These are phyloP conservation scores for Prenolepis imparis DNA, from an alignment of 2,888 invertebrate genomes.

Conservation along the genomic window DNA sequence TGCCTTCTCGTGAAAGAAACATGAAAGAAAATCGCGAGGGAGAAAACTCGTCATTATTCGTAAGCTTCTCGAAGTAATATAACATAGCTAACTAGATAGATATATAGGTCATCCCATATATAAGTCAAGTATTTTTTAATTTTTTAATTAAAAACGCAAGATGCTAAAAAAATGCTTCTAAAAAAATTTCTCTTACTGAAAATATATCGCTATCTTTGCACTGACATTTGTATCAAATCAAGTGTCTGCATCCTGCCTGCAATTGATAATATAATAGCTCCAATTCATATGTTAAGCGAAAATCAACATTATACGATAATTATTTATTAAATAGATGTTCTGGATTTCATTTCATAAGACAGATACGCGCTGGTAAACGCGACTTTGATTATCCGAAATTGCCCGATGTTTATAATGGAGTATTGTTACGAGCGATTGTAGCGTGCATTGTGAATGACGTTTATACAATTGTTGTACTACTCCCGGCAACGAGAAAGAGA, in stretches of 20 bases:
- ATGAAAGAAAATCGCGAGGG: background rate
- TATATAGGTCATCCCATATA: background rate
- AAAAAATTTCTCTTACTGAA: background rate
- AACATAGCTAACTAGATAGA: background rate
- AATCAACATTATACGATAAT: background rate
- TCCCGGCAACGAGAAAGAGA: constrained; percentile 15
- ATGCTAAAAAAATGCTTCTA: background rate
- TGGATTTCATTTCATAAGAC: constrained; percentile 9
- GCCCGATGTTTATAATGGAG: constrained; percentile 32
- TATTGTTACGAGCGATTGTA: constrained; percentile 18
- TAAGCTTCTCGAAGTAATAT: constrained; percentile 1
- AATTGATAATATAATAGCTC: background rate
- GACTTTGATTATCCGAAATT: constrained; percentile 38
- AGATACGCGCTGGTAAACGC: background rate
- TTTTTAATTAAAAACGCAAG: background rate
- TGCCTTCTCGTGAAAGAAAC: background rate
- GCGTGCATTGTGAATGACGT: constrained; percentile 17
- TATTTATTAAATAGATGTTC: constrained; percentile 10
- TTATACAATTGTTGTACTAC: constrained; percentile 41
- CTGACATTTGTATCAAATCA: background rate
- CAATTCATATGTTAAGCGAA: background rate
- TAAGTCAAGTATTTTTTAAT: background rate
- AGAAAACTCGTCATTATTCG: no score
- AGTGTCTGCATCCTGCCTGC: background rate
- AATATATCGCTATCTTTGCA: background rate